Conservation (phyloP, 1,140 invertebrate genomes). For the Aphelenchoides fujianensis region DNA sequence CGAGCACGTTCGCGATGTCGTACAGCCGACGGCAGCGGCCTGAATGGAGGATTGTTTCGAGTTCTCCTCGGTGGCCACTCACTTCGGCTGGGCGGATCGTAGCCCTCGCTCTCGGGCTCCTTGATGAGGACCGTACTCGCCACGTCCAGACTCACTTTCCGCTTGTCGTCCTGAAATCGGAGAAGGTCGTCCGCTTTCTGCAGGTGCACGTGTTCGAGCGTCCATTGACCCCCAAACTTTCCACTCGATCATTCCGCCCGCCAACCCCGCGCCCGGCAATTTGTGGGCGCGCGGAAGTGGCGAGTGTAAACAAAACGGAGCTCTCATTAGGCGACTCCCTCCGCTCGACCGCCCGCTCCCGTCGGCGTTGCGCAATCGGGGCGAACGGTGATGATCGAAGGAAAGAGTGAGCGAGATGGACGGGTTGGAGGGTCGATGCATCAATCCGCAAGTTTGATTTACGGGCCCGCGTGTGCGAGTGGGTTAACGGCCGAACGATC, state of each 20-base stretch:
- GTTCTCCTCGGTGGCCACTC: not conserved
- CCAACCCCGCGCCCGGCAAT: no score
- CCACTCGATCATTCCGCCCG: not conserved
- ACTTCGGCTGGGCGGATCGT: conserved; percentile 56
- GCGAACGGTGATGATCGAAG: not conserved
- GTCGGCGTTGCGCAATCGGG: not conserved
- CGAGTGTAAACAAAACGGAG: not conserved
- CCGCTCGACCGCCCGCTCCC: not conserved
- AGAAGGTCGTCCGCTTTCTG: not conserved
- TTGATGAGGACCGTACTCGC: conserved; percentile 59
- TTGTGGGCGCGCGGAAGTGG: not conserved
- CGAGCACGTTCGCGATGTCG: conserved; percentile 61
- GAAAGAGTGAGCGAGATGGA: no score
- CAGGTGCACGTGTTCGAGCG: not conserved
- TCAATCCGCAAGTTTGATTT: not conserved
- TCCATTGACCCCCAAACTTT: not conserved
- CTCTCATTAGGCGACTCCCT: not conserved
- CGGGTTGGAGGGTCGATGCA: conserved; percentile 17
- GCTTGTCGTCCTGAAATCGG: conserved; percentile 44
- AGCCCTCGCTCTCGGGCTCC: conserved; percentile 58
- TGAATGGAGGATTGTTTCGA: conserved; percentile 21
- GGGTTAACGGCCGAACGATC: no score
- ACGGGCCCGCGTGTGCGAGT: no score
- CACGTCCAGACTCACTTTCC: conserved; percentile 58
- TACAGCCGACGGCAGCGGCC: conserved; percentile 57